These are phyloP conservation scores for Brienomyrus brachyistius DNA, from an alignment of 2,113 vertebrate species.

Conservation along the genomic window DNA sequence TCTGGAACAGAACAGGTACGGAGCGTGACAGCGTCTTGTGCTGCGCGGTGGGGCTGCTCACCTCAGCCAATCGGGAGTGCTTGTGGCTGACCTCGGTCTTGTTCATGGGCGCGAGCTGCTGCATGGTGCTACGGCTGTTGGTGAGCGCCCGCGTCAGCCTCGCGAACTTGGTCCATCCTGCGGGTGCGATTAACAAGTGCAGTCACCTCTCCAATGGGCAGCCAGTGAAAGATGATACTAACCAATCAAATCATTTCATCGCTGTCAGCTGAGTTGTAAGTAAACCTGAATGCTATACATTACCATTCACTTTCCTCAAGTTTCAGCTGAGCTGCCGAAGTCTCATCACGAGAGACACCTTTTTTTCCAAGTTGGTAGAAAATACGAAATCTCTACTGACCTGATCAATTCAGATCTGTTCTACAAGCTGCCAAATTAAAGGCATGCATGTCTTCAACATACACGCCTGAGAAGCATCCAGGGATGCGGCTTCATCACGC, in stretches of 20 bases:
- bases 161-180: slow-evolving; percentile 96
- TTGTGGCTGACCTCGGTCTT: slow-evolving; percentile 87
- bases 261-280: not conserved
- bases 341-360: not conserved
- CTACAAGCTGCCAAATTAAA: slow-evolving; percentile 24
- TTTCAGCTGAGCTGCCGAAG: not conserved
- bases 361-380: not conserved
- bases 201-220: not conserved
- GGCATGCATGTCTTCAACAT: not conserved
- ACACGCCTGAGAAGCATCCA: not conserved
- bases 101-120: slow-evolving; percentile 86
- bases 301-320: not conserved
- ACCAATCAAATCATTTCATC: not conserved
- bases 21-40: not conserved
- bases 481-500: slow-evolving; percentile 1
- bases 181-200: slow-evolving; percentile 8
- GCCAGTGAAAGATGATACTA: not conserved
- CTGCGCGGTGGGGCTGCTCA: slow-evolving; percentile 44
- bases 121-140: slow-evolving; percentile 82
- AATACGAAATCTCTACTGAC: slow-evolving; percentile 6
- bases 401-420: slow-evolving; percentile 8
- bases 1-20: not conserved
- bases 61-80: slow-evolving; percentile 82
- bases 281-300: not conserved
- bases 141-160: slow-evolving; percentile 87